These are phyloP conservation scores for Vanacampus margaritifer DNA, from an alignment of 2,113 vertebrate species.

Conservation along the genomic window DNA sequence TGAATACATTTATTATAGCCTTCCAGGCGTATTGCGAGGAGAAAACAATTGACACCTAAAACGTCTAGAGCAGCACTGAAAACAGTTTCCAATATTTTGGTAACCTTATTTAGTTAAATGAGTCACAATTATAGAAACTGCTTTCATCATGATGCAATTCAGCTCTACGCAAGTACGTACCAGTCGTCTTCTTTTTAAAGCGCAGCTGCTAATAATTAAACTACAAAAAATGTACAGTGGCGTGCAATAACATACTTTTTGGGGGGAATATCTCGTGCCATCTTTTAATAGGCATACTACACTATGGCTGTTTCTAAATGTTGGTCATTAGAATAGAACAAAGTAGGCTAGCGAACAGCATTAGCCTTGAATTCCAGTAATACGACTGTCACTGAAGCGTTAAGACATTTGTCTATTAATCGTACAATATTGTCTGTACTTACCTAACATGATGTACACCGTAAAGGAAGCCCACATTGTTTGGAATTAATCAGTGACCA, in stretches of 20 bases:
- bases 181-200: no score
- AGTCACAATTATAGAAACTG: no score
- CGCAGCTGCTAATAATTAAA: no score
- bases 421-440: slow-evolving; percentile 25
- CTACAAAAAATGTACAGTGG: no score
- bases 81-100: not conserved
- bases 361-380: not conserved
- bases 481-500: not conserved
- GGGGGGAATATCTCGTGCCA: no score
- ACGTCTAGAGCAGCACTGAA: not conserved
- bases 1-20: not conserved
- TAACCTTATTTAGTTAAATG: no score
- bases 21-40: not conserved
- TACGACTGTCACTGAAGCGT: not conserved
- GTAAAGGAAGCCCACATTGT: slow-evolving; percentile 48
- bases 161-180: no score
- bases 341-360: no score
- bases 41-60: not conserved
- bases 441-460: slow-evolving; percentile 60
- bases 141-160: no score
- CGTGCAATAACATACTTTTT: not conserved
- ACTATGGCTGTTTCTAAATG: no score
- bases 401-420: not conserved
- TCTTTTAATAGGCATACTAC: no score
- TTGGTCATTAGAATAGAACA: no score